Conservation (phyloP, 2,797 vertebrate species). For the Gallinago solitaria region DNA sequence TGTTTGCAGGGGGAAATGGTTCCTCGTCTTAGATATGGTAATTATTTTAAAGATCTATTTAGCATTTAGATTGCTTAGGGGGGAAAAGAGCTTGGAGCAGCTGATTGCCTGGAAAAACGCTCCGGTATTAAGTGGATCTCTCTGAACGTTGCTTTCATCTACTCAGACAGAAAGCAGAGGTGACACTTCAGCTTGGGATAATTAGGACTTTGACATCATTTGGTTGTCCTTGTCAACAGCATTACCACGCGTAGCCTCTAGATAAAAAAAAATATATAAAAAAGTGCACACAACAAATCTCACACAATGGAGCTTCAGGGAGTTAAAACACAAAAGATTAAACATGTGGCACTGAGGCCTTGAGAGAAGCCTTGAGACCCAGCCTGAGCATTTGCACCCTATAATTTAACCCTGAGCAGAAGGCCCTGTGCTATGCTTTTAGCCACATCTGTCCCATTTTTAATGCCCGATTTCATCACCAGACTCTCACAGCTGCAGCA, state of each 20-base stretch:
- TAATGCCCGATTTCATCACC: background rate
- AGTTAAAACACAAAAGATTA: background rate
- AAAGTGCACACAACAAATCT: background rate
- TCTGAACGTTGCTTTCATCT: conserved; percentile 50
- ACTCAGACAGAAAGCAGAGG: conserved; percentile 40
- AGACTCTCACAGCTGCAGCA: background rate
- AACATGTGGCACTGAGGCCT: background rate
- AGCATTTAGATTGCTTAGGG: conserved; percentile 74
- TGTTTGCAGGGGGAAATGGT: conserved; percentile 33
- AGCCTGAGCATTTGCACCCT: background rate
- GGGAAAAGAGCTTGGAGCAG: conserved; percentile 35
- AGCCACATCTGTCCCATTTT: background rate
- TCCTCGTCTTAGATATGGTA: conserved; percentile 40
- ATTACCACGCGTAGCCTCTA: background rate
- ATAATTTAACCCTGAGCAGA: background rate
- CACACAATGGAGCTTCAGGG: background rate
- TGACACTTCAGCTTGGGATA: conserved; percentile 30
- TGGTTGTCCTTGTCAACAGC: conserved; percentile 43
- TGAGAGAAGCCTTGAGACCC: background rate
- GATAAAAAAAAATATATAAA: background rate
- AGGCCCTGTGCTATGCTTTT: background rate
- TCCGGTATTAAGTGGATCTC: conserved; percentile 2
- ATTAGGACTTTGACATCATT: conserved; percentile 38
- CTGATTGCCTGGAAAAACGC: conserved; percentile 54
- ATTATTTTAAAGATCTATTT: conserved; percentile 72